Evolutionary conservation across 2,113 vertebrate genomes (phyloP).

Genomic region (Phylloscopus trochilus): DNA sequence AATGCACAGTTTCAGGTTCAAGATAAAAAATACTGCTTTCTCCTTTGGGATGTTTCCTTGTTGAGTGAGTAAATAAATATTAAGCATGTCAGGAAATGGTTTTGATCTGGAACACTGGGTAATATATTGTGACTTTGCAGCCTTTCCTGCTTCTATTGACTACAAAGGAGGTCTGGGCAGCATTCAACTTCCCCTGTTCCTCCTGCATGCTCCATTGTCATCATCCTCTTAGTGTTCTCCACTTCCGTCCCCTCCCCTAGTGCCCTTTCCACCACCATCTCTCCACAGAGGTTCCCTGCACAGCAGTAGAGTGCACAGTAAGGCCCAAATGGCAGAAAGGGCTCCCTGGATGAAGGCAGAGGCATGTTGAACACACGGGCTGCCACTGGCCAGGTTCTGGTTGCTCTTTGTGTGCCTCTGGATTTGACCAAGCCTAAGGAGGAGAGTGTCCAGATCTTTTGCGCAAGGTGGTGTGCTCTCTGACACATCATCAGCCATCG

Average conservation of each 20-base stretch:
- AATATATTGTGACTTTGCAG: background rate
- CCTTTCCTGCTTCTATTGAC: background rate
- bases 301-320: fast-evolving
- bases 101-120: background rate
- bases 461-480: fast-evolving
- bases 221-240: background rate
- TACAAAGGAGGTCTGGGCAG: background rate
- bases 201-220: background rate
- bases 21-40: background rate
- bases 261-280: fast-evolving
- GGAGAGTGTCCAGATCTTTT: background rate
- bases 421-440: background rate
- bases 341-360: background rate
- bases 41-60: background rate
- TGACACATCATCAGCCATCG: background rate
- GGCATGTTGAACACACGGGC: too few relatives aligned
- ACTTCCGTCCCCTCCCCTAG: fast-evolving
- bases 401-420: background rate
- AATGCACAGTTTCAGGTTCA: background rate
- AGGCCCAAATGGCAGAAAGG: background rate
- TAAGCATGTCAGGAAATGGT: fast-evolving
- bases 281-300: background rate
- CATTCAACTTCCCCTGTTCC: fast-evolving
- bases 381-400: background rate
- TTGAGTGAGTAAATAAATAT: background rate